A percentile compares a stretch with the other conserved stretches of the same genome.
These are phyloP conservation scores for Hypotaenidia okinawae DNA, from an alignment of 2,797 vertebrate species.

Conservation along the genomic window DNA sequence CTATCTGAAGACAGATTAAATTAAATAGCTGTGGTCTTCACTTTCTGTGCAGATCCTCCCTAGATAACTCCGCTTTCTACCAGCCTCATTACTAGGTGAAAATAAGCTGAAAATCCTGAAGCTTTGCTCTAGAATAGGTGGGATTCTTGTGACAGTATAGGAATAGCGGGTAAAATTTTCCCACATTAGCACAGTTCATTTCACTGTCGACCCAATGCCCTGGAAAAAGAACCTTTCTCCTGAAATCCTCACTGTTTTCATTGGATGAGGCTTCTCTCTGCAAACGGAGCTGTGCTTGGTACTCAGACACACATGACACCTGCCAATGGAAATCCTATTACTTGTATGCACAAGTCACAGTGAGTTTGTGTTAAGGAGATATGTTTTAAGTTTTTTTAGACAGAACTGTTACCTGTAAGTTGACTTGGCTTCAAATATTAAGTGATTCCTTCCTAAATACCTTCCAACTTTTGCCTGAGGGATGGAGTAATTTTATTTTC, in stretches of 20 bases:
- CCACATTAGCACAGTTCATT: background rate
- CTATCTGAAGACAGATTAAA: background rate
- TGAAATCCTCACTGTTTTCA: background rate
- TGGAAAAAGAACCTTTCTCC: background rate
- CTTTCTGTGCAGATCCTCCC: background rate
- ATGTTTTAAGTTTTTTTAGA: background rate
- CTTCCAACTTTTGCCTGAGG: background rate
- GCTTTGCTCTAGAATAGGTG: background rate
- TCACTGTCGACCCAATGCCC: background rate
- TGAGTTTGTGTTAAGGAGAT: background rate
- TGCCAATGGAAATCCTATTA: background rate
- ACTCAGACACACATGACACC: background rate
- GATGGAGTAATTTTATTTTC: background rate
- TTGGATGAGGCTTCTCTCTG: background rate
- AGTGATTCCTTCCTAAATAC: background rate
- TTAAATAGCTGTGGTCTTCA: background rate
- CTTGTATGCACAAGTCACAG: background rate
- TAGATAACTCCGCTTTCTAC: background rate
- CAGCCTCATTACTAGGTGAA: background rate
- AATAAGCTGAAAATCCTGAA: background rate
- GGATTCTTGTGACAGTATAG: background rate
- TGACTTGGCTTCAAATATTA: background rate
- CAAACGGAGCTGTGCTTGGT: background rate
- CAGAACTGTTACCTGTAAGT: background rate
- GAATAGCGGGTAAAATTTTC: background rate